phyloP scores from a whole-genome alignment of 2,888 invertebrate species.

The Sisyra terminalis region DNA sequence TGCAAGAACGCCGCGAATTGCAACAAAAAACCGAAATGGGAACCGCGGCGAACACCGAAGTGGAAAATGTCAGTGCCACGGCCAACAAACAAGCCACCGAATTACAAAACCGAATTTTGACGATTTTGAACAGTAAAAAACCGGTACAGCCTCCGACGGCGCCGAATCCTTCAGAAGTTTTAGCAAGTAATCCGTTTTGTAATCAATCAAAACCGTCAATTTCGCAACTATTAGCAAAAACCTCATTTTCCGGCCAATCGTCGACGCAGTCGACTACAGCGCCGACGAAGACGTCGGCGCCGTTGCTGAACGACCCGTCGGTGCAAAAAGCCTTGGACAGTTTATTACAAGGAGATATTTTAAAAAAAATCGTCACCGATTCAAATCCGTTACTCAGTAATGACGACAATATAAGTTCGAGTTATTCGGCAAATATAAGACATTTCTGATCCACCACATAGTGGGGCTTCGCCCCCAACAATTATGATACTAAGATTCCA shows the following conservation, averaged over 20 bases:
- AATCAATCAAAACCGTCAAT: background rate
- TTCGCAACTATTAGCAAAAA: background rate
- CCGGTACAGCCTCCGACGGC: slow-evolving; percentile 17
- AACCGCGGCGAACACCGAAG: slow-evolving; percentile 21
- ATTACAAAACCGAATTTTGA: slow-evolving; percentile 61
- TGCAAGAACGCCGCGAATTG: slow-evolving; percentile 55
- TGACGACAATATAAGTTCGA: slow-evolving; percentile 4
- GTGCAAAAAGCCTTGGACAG: slow-evolving; percentile 68
- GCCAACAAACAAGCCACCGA: slow-evolving; percentile 39
- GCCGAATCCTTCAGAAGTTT: slow-evolving; percentile 16
- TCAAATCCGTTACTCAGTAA: background rate
- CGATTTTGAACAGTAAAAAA: slow-evolving; percentile 50
- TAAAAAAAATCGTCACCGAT: slow-evolving; percentile 27
- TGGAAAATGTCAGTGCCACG: slow-evolving; percentile 22
- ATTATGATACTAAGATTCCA: too few relatives aligned
- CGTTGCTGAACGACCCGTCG: slow-evolving; percentile 56
- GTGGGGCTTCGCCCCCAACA: too few relatives aligned
- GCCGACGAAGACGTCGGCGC: slow-evolving; percentile 26
- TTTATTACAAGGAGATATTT: slow-evolving; percentile 37
- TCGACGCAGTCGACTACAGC: slow-evolving; percentile 12
- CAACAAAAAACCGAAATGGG: slow-evolving; percentile 61
- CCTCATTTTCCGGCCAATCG: too few relatives aligned
- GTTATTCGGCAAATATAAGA: slow-evolving; percentile 7
- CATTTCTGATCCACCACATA: slow-evolving; percentile 1
- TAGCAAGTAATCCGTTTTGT: background rate